A percentile compares a stretch with the other conserved stretches of the same genome.
Evolutionary conservation across 1,140 invertebrate genomes (phyloP).

Genomic region (Scaptomyza pallida): DNA sequence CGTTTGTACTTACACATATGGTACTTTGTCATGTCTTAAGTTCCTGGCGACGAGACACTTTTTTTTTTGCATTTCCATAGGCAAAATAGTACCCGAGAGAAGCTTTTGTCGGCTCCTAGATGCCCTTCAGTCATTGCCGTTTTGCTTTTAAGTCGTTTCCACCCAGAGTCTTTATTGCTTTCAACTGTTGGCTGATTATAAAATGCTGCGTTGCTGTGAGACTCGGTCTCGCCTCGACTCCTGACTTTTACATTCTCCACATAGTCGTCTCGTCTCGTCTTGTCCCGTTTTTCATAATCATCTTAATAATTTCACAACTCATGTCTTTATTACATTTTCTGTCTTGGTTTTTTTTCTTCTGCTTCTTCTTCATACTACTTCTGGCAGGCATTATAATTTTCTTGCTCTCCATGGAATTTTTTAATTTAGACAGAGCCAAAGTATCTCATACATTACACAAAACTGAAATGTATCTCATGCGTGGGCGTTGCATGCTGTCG

Average conservation of each 20-base stretch:
- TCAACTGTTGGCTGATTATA: constrained; percentile 33
- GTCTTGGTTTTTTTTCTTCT: neutral
- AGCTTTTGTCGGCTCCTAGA: constrained; percentile 27
- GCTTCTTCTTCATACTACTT: neutral
- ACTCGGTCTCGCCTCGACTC: neutral
- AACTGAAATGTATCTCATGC: constrained; percentile 61
- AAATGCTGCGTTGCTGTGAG: constrained; percentile 7
- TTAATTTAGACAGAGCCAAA: constrained; percentile 70
- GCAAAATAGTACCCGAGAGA: constrained; percentile 20
- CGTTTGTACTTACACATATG: neutral
- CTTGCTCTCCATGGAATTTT: constrained; percentile 65
- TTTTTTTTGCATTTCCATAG: neutral
- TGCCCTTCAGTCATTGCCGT: neutral
- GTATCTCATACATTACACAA: constrained; percentile 63
- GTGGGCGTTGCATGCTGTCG: constrained; percentile 34
- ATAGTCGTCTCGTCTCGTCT: constrained; percentile 12
- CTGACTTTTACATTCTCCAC: neutral
- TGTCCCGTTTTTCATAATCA: constrained; percentile 62
- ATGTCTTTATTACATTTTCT: constrained; percentile 76
- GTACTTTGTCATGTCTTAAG: constrained; percentile 3
- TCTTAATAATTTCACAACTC: constrained; percentile 77
- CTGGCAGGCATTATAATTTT: constrained; percentile 67
- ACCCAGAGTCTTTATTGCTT: constrained; percentile 15
- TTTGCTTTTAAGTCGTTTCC: constrained; percentile 8
- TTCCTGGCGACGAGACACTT: neutral